Evolutionary conservation across 2,888 invertebrate genomes (phyloP).

Genomic region (Aporophyla lueneburgensis): DNA sequence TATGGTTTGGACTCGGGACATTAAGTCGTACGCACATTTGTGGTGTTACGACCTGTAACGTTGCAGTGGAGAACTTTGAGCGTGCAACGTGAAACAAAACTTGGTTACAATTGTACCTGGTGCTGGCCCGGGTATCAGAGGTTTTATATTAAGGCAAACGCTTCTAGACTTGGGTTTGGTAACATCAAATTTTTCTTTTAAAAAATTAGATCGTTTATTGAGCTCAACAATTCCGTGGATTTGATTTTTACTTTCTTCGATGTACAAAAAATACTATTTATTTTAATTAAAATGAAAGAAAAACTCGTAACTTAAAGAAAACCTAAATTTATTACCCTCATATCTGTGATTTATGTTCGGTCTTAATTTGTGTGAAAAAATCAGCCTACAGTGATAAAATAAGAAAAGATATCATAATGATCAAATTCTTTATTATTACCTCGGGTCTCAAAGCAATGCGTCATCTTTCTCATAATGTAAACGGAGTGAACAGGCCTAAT

Average conservation of each 20-base stretch:
- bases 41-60: constrained; percentile 31
- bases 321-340: background rate
- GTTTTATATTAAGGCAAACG: background rate
- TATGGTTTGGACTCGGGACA: constrained; percentile 23
- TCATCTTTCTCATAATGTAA: constrained; percentile 43
- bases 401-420: constrained; percentile 4
- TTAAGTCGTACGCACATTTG: constrained; percentile 39
- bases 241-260: background rate
- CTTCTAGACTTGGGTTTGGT: background rate
- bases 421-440: constrained; percentile 31
- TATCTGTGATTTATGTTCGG: background rate
- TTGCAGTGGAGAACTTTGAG: constrained; percentile 13
- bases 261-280: background rate
- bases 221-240: background rate
- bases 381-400: background rate
- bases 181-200: background rate
- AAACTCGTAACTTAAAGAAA: background rate
- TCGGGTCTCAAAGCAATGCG: constrained; percentile 30
- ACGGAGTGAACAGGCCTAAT: constrained; percentile 48
- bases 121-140: background rate
- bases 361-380: background rate
- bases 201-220: background rate
- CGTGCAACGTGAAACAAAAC: constrained; percentile 6
- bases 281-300: background rate
- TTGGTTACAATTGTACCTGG: background rate